Conservation (phyloP, 53 echinoderm and acorn worm genomes). For the Temnopleurus reevesii region DNA sequence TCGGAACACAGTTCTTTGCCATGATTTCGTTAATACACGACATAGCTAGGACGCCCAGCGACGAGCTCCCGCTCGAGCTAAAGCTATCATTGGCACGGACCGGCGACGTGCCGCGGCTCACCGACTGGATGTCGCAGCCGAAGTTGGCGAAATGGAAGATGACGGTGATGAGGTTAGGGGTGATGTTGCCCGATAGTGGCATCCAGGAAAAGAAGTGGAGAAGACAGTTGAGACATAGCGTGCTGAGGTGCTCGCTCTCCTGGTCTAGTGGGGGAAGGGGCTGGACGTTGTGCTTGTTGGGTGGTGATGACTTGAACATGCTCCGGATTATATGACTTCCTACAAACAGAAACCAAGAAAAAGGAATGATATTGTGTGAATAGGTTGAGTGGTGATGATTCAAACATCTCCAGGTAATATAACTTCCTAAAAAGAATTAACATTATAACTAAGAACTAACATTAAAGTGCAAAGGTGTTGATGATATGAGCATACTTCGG, state of each 20-base stretch:
- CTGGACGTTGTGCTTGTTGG: conserved; percentile 90
- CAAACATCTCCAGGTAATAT: too few species aligned
- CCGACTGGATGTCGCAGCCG: conserved; percentile 95
- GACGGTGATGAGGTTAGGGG: conserved; percentile 83
- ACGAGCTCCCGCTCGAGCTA: conserved; percentile 89
- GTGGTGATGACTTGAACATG: conserved; percentile 85
- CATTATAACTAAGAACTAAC: too few species aligned
- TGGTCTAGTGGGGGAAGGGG: conserved; percentile 97
- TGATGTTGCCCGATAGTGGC: conserved; percentile 85
- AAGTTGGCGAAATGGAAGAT: conserved; percentile 99
- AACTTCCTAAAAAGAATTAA: too few species aligned
- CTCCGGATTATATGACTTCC: conserved; percentile 92
- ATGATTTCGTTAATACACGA: conserved; percentile 98
- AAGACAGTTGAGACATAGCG: conserved; percentile 86
- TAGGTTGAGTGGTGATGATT: too few species aligned
- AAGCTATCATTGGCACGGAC: conserved; percentile 82
- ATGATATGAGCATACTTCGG: too few species aligned
- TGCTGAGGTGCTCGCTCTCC: conserved; percentile 96
- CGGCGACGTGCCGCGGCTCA: conserved; percentile 78
- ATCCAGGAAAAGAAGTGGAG: conserved; percentile 97
- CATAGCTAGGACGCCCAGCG: conserved; percentile 98
- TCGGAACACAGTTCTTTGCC: conserved; percentile 93
- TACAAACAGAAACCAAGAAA: too few species aligned
- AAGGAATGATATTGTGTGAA: too few species aligned
- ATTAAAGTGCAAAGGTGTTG: too few species aligned